Base-by-base conservation (phyloP, 2,888 invertebrate species). In the Acrobasis consociella region DNA sequence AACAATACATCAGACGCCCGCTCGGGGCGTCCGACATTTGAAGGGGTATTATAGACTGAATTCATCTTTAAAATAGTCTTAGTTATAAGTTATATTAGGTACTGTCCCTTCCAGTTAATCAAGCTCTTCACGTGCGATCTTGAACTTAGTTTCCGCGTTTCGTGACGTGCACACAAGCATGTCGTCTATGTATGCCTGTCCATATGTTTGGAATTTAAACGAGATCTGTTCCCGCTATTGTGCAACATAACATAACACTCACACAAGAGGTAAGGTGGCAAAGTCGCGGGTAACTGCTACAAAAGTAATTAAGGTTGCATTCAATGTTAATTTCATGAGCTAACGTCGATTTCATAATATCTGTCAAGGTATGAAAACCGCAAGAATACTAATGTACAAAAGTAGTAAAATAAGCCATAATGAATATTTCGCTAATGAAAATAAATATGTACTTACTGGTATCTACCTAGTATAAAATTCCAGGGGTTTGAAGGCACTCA, bases 101-200 rank as follows among this genome's bases (percentile, higher is more conserved):
- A 31, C 0, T 53, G 15, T 31, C 50, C 38, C 49, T 31, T 59
- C 59, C 39, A 59, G 59, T 50, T 5, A 59, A 37, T n/a, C 17
- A 22, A 7, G 11, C 5, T 56, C 42, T 13, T 46, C 8, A 10
- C 11, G 13, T 2, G 55, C 64, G 68, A 71, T 72, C 77, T 78
- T 77, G 74, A 76, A 75, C 73, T 64, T 50, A 65, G 64, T 67
- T 75, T 74, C 72, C 71, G 71, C 63, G 70, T 77, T 73, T 71
- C 50, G 50, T 49, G 59, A 31, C 38, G 37, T 49, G 10, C 38
- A 49, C 59, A 59, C 13, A 11, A 59, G 59, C 49, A 31, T 49
- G 16, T 13, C 9, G 73, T 66, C 64, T 63, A 59, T 46, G 50
- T 62, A 8, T 42, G 61, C 55, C 37, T 37, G 49, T 55, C 53